Conservation (phyloP, 2,888 invertebrate species). For the Agrotis segetum region DNA sequence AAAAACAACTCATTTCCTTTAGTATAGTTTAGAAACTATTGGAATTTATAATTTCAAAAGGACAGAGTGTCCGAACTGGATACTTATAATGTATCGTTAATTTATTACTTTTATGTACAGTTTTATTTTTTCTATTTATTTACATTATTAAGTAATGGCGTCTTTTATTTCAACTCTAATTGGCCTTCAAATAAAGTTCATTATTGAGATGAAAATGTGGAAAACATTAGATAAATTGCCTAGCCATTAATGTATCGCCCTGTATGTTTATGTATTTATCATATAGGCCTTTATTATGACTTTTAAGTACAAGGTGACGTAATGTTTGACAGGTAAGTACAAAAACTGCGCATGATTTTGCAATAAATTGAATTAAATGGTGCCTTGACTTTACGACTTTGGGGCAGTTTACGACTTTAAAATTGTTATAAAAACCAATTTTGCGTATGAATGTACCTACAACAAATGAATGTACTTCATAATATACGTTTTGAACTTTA, state of each 20-base stretch:
- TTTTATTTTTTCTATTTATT: slow-evolving; percentile 25
- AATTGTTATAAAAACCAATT: not conserved
- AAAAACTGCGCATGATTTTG: slow-evolving; percentile 35
- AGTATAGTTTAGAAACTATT: too few relatives aligned
- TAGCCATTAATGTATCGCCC: not conserved
- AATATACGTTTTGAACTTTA: not conserved
- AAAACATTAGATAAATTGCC: not conserved
- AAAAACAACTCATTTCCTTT: not conserved
- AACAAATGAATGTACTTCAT: not conserved
- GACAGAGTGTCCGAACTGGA: slow-evolving; percentile 34
- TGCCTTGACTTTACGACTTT: slow-evolving; percentile 20
- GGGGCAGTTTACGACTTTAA: not conserved
- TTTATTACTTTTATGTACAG: slow-evolving; percentile 18
- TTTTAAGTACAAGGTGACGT: slow-evolving; percentile 40
- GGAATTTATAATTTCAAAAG: not conserved
- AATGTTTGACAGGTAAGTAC: slow-evolving; percentile 28
- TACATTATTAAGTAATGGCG: slow-evolving; percentile 33
- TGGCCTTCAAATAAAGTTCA: slow-evolving; percentile 10
- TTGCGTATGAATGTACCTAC: not conserved
- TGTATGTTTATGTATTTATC: slow-evolving; percentile 18
- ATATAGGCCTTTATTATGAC: slow-evolving; percentile 15
- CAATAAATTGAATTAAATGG: slow-evolving; percentile 14
- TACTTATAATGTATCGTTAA: slow-evolving; percentile 23
- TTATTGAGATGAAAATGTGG: not conserved
- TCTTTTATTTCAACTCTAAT: not conserved